A percentile compares a stretch with the other conserved stretches of the same genome.
These are phyloP conservation scores for Cataglyphis rosenhaueri DNA, from an alignment of 2,888 invertebrate genomes.

Conservation along the genomic window DNA sequence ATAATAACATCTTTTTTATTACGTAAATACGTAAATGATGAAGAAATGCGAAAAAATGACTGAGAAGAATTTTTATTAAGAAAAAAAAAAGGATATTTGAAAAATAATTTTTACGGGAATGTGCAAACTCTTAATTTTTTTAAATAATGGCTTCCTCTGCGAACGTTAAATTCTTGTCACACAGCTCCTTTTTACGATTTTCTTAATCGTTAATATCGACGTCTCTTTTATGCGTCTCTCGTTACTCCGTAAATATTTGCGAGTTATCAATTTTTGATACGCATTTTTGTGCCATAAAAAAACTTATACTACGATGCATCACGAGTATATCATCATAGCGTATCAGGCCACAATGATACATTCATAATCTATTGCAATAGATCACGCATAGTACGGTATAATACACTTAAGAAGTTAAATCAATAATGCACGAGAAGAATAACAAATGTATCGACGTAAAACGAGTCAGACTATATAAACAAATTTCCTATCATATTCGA, in stretches of 20 bases:
- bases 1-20: background rate
- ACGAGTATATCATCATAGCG: background rate
- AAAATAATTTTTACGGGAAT: background rate
- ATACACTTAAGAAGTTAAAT: constrained; percentile 22
- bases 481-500: background rate
- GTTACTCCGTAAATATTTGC: constrained; percentile 2
- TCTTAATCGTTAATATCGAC: background rate
- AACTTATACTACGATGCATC: background rate
- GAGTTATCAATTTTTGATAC: constrained; percentile 42
- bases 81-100: background rate
- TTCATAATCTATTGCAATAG: background rate
- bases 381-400: background rate
- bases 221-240: background rate
- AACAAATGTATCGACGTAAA: constrained; percentile 2
- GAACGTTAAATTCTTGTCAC: background rate
- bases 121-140: background rate
- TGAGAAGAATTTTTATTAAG: constrained; percentile 23
- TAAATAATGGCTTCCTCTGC: constrained; percentile 9
- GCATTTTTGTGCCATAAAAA: constrained; percentile 38
- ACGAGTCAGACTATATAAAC: background rate
- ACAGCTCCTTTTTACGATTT: background rate
- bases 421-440: background rate
- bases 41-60: constrained; percentile 1
- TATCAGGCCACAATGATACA: background rate
- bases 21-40: constrained; percentile 4